Evolutionary conservation across 2,113 vertebrate genomes (phyloP).

Genomic region (Addax nasomaculatus): DNA sequence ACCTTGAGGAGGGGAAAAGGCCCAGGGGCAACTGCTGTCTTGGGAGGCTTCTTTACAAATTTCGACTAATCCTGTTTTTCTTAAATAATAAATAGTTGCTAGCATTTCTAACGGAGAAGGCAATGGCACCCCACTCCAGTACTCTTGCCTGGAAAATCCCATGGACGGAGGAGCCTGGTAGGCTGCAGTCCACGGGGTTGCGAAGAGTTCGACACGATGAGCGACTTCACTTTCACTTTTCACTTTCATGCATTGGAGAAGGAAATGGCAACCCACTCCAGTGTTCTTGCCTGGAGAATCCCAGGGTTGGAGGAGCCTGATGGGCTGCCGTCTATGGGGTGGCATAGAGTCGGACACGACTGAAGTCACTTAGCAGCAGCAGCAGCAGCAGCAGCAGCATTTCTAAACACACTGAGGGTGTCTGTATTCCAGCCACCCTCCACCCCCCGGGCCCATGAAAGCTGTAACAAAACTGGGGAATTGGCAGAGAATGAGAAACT

Average conservation of each 20-base stretch:
- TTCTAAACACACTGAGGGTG: not conserved
- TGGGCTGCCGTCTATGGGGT: too few relatives aligned
- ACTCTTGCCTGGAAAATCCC: too few relatives aligned
- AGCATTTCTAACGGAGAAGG: not conserved
- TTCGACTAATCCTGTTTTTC: not conserved
- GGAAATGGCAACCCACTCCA: too few relatives aligned
- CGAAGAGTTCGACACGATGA: rapidly evolving
- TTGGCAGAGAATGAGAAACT: not conserved
- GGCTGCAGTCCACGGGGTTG: too few relatives aligned
- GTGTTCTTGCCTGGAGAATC: too few relatives aligned
- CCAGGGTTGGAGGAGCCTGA: too few relatives aligned
- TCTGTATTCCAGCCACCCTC: not conserved
- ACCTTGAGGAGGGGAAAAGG: not conserved
- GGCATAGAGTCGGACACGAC: too few relatives aligned
- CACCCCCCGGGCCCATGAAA: not conserved
- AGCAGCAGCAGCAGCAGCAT: not conserved
- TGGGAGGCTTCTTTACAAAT: not conserved
- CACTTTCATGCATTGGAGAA: too few relatives aligned
- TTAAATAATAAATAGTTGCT: not conserved
- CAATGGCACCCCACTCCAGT: too few relatives aligned
- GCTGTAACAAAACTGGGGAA: not conserved
- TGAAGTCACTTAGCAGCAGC: too few relatives aligned
- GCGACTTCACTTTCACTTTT: too few relatives aligned
- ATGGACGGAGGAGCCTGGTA: too few relatives aligned
- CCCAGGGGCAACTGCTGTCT: not conserved